Evolutionary conservation across 2,113 vertebrate genomes (phyloP), one percentile per base, ranked within the genome.

Genomic region (Asarcornis scutulata): DNA sequence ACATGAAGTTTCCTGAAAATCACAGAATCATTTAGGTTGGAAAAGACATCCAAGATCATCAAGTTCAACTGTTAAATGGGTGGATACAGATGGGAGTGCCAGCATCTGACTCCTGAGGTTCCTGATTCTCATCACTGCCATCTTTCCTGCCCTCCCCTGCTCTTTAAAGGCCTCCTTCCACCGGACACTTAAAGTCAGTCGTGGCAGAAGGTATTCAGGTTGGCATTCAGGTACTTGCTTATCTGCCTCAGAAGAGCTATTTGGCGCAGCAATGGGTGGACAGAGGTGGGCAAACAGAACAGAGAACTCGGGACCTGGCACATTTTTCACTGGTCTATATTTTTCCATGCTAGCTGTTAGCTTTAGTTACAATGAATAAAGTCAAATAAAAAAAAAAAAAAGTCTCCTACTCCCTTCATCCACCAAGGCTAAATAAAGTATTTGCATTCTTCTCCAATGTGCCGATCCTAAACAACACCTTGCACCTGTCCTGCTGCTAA

Each of bases 261-360:
- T 48, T 46, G 15, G 23, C 55, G 11, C 62, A 14, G 23, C 46
- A 63, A 8, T n/a, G 23, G 72, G 21, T 3, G 27, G 52, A 6
- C 42, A 40, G 53, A 60, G 38, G 9, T 13, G 6, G 31, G 31
- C 1, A 1, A 42, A 42, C 56, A 20, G 4, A 27, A 20, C 23
- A 20, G 26, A 55, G 34, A 27, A 25, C 26, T 32, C 1, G 36
- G 17, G 20, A 14, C 13, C 10, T 20, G 27, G 42, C 58, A 59
- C 42, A 7, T 0, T 0, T 74, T 53, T 52, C 36, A 27, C 32
- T 44, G 9, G 17, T 31, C 26, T 34, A 4, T 63, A 9, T 25
- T 55, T 32, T 75, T 58, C 31, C 42, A 50, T 50, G 5, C 1
- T 27, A 14, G 36, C 46, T 26, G 66, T 53, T 38, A 66, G 31